Conservation (phyloP, 2,113 vertebrate genomes). For the Indri indri region DNA sequence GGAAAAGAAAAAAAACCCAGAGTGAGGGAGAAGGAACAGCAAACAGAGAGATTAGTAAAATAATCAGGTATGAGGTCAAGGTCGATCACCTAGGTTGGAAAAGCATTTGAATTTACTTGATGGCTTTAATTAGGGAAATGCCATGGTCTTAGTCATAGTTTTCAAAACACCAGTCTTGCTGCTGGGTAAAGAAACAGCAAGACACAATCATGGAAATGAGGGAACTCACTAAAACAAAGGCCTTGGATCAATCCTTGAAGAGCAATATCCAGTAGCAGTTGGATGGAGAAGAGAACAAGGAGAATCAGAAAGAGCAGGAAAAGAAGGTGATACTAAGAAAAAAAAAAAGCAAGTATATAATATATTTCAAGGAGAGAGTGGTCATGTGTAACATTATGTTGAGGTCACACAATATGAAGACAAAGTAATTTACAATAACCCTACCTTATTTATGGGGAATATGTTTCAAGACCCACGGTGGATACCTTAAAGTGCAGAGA, state of each 20-base stretch:
- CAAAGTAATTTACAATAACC: not conserved
- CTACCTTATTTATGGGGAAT: not conserved
- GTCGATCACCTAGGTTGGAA: not conserved
- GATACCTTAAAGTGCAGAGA: not conserved
- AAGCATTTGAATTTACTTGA: not conserved
- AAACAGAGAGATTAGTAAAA: fast-evolving
- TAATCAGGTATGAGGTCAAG: fast-evolving
- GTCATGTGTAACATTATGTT: not conserved
- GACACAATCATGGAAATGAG: not conserved
- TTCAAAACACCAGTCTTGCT: not conserved
- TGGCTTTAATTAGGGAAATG: not conserved
- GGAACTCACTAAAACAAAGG: not conserved
- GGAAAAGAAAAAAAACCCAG: not conserved
- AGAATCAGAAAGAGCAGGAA: not conserved
- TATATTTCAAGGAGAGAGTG: not conserved
- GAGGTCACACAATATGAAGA: not conserved
- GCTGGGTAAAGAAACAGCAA: not conserved
- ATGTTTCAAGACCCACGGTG: not conserved
- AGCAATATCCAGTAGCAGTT: not conserved
- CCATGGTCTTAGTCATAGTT: not conserved
- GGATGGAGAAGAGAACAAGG: not conserved
- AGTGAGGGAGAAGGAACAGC: not conserved
- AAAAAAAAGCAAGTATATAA: not conserved
- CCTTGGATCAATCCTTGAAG: not conserved
- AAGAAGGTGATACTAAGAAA: not conserved